These are phyloP conservation scores for Malurus splendens DNA, from an alignment of 2,797 vertebrate genomes.

Conservation along the genomic window DNA sequence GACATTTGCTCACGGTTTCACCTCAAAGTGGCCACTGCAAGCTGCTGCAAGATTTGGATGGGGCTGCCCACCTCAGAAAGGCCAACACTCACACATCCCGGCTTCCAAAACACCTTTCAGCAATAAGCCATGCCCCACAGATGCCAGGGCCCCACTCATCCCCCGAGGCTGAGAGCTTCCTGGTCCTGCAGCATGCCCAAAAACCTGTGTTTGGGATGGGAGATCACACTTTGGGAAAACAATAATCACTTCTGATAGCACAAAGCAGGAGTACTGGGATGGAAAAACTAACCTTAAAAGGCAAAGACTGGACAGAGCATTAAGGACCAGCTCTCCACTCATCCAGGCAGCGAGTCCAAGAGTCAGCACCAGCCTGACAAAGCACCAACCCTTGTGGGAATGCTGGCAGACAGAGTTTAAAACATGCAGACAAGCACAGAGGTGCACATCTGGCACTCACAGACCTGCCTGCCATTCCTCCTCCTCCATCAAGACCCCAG, in stretches of 20 bases:
- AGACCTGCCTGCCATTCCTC: accelerated
- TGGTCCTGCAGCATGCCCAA: accelerated
- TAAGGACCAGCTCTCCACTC: constrained; percentile 11
- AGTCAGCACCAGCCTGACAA: not conserved
- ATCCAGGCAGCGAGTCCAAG: not conserved
- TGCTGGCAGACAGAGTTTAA: not conserved
- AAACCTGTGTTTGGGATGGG: not conserved
- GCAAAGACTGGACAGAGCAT: constrained; percentile 16
- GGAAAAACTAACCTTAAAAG: constrained; percentile 44
- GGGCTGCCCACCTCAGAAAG: accelerated
- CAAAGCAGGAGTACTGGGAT: not conserved
- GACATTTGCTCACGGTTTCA: not conserved
- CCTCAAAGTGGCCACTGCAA: not conserved
- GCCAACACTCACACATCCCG: not conserved
- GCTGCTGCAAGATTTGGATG: not conserved
- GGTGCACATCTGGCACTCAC: not conserved
- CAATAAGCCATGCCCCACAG: not conserved
- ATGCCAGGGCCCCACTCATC: not conserved
- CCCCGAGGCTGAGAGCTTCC: accelerated
- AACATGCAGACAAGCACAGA: not conserved
- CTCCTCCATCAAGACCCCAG: not conserved
- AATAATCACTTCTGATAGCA: not conserved
- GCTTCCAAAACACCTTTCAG: not conserved
- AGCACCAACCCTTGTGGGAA: not conserved
- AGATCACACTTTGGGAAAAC: not conserved